Evolutionary conservation across 2,113 vertebrate genomes (phyloP).

Genomic region (Tyto alba): DNA sequence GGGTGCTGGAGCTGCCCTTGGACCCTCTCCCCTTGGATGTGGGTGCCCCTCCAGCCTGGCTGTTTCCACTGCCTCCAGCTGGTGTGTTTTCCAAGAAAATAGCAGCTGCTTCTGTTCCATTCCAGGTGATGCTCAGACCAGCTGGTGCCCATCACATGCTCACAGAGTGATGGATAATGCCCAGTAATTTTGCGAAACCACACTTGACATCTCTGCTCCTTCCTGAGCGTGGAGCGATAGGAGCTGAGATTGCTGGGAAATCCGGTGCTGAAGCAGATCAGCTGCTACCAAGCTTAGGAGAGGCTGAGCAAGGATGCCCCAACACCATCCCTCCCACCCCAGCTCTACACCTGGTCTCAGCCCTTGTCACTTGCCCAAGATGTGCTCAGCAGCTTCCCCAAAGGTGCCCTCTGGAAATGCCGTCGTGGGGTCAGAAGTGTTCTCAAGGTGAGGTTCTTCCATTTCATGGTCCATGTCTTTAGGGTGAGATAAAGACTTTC

Average conservation of each 20-base stretch:
- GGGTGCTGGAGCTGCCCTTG: rapidly evolving
- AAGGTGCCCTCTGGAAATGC: background rate
- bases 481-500: background rate
- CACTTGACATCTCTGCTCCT: background rate
- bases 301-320: background rate
- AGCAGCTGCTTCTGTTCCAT: background rate
- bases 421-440: rapidly evolving
- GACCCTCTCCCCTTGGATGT: background rate
- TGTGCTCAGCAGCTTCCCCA: background rate
- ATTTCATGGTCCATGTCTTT: background rate
- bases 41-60: background rate
- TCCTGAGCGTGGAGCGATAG: background rate
- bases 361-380: background rate
- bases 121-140: background rate
- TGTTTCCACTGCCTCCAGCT: background rate
- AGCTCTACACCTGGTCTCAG: rapidly evolving
- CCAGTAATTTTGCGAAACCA: background rate
- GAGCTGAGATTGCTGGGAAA: background rate
- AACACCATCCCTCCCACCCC: background rate
- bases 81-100: background rate
- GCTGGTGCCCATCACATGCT: background rate
- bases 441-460: background rate
- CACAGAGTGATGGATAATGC: background rate
- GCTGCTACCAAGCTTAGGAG: background rate
- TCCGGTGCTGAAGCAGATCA: background rate